Base-by-base conservation (phyloP, 1,140 invertebrate genomes). In the Zophobas atratus region DNA sequence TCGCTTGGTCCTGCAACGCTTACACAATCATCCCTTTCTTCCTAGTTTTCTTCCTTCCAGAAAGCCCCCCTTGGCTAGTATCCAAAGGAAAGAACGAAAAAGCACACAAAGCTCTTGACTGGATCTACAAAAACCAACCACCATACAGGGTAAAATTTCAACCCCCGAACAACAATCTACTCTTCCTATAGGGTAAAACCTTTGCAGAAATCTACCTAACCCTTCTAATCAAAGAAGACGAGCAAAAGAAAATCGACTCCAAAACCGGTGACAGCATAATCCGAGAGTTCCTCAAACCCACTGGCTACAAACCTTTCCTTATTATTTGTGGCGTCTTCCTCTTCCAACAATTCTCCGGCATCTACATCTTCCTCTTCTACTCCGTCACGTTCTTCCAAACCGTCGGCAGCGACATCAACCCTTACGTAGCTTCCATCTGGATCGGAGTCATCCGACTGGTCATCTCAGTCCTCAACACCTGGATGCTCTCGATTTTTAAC, bases 281-380 rank as follows among this genome's bases (percentile, higher is more conserved):
- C 39, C 2, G 39, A 0, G 60, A 67, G 1, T 86, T 90, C 3
- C 55, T 86, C 0, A 86, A 88, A 57, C 89, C 90, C 6, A 90
- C 88, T 5, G 89, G 89, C 32, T 89, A 88, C 84, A 91, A 91
- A 80, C 90, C 91, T 0, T 83, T 91, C 78, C 39, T 87, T 0
- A 88, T 91, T 70, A 83, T 91, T 3, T 84, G 88, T 5, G 77
- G 87, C 0, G 84, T 91, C 2, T 91, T 92, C 76, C 83, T 88
- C 1, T 89, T 91, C 70, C 91, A 92, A 82, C 90, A 91, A 79
- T 88, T 89, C 46, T 87, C 87, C 35, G 91, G 91, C 35, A 89
- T 92, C 82, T 91, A 93, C 82, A 91, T 91, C 1, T 90, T 92
- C 5, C 88, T 93, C 41, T 93, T 93, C 80, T 93, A 92, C 79